Evolutionary conservation across 2,797 vertebrate species (phyloP).

Genomic region (Pyrocephalus nanus): DNA sequence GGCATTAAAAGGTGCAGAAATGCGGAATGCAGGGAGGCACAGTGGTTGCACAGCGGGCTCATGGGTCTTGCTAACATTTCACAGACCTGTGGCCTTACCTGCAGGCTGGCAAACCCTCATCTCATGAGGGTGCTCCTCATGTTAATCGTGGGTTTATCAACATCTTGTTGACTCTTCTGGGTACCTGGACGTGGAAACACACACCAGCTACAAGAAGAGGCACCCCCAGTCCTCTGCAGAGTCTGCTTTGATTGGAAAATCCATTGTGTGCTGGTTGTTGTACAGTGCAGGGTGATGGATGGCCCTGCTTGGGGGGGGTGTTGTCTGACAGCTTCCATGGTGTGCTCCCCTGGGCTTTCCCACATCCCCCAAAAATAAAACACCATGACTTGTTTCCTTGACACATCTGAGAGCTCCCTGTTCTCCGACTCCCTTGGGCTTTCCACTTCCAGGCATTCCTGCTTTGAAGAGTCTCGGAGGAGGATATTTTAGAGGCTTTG

Average conservation of each 20-base stretch:
- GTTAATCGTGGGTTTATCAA: not conserved
- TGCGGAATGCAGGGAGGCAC: not conserved
- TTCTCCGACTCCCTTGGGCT: slow-evolving; percentile 32
- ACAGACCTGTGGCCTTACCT: not conserved
- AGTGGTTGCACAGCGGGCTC: not conserved
- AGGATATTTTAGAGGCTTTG: slow-evolving; percentile 15
- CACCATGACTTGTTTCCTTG: not conserved
- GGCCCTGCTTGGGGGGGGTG: not conserved
- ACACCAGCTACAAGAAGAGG: not conserved
- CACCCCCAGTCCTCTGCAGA: not conserved
- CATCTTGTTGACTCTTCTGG: not conserved
- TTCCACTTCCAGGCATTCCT: slow-evolving; percentile 27
- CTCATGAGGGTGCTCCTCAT: not conserved
- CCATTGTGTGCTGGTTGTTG: accelerated
- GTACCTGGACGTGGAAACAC: not conserved
- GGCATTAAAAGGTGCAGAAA: not conserved
- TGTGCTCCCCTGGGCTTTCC: slow-evolving; percentile 5
- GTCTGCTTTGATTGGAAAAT: not conserved
- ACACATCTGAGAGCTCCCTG: slow-evolving; percentile 1
- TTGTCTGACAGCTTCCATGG: not conserved
- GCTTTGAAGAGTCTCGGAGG: slow-evolving; percentile 26
- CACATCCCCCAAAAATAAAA: slow-evolving; percentile 38
- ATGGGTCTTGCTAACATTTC: accelerated
- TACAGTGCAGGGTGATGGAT: not conserved
- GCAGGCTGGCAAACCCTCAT: not conserved